Evolutionary conservation across 2,113 vertebrate species (phyloP), one percentile per base, ranked within the genome.

Genomic region (Alligator sinensis): DNA sequence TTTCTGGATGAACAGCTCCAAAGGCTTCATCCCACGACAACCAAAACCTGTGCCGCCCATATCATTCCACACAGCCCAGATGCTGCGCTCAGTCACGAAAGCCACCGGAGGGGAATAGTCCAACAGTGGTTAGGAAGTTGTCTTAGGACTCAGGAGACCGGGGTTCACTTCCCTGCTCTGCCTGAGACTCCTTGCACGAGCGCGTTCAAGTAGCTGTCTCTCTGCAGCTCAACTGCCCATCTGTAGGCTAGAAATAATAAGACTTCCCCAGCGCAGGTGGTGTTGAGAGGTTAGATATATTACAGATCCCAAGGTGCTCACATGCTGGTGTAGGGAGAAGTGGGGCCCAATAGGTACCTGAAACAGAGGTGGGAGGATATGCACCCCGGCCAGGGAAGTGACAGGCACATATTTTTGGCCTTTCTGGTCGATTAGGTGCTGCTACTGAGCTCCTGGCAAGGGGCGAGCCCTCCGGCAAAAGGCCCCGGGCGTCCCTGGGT

Each of bases 231-330:
- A 24, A 21, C 47, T 72, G n/a, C 64, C 64, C 64, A 30, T 30
- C 64, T 19, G 27, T 68, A 68, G 19, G 47, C 22, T 25, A 22
- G 70, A 19, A 22, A 72, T 12, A 16, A 72, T 22, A 34, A 21
- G 13, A 17, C 62, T 11, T 66, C 54, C 63, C 12, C 12, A 34
- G 7, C 61, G 79, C 55, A 84, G 30, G 70, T 81, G 27, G 28
- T 15, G 54, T 15, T 38, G 90, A 38, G 34, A 6, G 5, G 34
- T 24, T 25, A 18, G 6, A 18, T 38, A 64, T 80, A 62, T 1
- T 0, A 0, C 58, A 18, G 79, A 81, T 16, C 80, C 25, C 3
- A 0, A 66, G 54, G 89, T 27, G 66, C 59, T 83, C 4, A 0
- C 76, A 63, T 8, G 54, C 9, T 1, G 68, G 79, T 8, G 54